Percentiles rank a stretch among this genome's conserved stretches.
These are phyloP conservation scores for Taphrorychus bicolor DNA, from an alignment of 2,888 invertebrate genomes.

Conservation along the genomic window DNA sequence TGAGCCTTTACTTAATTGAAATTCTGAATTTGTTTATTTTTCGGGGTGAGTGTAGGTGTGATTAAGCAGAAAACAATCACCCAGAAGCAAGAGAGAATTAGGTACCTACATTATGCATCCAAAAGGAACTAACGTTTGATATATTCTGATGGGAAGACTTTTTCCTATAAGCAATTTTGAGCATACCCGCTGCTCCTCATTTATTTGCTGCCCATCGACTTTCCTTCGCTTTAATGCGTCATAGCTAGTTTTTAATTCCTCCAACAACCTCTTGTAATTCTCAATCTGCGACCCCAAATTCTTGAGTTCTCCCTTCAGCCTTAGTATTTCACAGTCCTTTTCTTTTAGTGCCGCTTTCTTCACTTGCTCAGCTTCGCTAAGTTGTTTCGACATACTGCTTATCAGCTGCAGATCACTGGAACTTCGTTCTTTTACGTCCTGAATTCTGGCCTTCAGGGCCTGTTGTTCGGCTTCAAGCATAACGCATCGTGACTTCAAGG, in stretches of 20 bases:
- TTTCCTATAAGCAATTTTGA: too few relatives aligned
- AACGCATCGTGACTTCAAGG: slow-evolving; percentile 71
- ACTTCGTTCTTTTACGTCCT: slow-evolving; percentile 68
- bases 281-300: slow-evolving; percentile 53
- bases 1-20: too few relatives aligned
- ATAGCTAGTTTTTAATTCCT: slow-evolving; percentile 5
- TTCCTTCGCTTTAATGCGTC: too few relatives aligned
- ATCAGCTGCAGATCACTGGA: slow-evolving; percentile 70
- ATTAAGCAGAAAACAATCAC: too few relatives aligned
- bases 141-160: too few relatives aligned
- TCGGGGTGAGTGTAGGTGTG: too few relatives aligned
- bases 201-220: too few relatives aligned
- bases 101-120: too few relatives aligned
- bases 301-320: slow-evolving; percentile 61
- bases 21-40: too few relatives aligned
- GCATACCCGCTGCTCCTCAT: too few relatives aligned
- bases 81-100: too few relatives aligned
- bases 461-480: slow-evolving; percentile 72
- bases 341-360: slow-evolving; percentile 62
- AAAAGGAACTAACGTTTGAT: too few relatives aligned
- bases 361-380: slow-evolving; percentile 62
- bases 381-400: slow-evolving; percentile 66
- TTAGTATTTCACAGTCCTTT: slow-evolving; percentile 63
- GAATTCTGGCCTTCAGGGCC: slow-evolving; percentile 66
- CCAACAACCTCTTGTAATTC: slow-evolving; percentile 23